These are phyloP conservation scores for Rachycentron canadum DNA, from an alignment of 2,797 vertebrate species.

Conservation along the genomic window DNA sequence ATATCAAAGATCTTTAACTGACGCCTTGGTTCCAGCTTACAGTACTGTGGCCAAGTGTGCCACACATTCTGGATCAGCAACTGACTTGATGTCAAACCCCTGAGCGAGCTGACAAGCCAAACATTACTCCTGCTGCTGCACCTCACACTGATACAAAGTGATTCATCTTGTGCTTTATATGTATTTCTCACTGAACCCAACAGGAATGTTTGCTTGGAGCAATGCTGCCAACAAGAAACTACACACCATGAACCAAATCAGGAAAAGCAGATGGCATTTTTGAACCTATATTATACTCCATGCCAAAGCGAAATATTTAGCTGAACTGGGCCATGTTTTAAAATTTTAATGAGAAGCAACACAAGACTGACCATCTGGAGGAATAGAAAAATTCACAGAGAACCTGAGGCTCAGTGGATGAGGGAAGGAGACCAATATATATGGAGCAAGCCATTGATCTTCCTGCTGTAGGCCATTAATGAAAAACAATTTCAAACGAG, in stretches of 20 bases:
- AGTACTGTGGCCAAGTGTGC: constrained; percentile 32
- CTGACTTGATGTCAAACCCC: constrained; percentile 46
- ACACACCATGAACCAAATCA: constrained; percentile 28
- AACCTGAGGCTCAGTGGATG: constrained; percentile 27
- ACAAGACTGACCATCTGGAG: constrained; percentile 65
- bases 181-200: constrained; percentile 36
- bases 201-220: constrained; percentile 22
- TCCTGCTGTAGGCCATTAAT: constrained; percentile 59
- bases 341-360: constrained; percentile 64
- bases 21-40: constrained; percentile 25
- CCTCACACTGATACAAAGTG: constrained; percentile 32
- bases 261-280: constrained; percentile 61
- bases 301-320: constrained; percentile 53
- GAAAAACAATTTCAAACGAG: constrained; percentile 61
- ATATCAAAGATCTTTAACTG: constrained; percentile 31
- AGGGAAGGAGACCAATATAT: constrained; percentile 28
- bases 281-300: constrained; percentile 33
- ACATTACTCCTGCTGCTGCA: constrained; percentile 33
- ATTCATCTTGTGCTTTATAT: constrained; percentile 48
- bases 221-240: constrained; percentile 29
- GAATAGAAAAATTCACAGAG: constrained; percentile 38
- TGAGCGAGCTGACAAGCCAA: constrained; percentile 46
- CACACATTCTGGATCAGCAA: constrained; percentile 29
- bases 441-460: constrained; percentile 62
- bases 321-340: constrained; percentile 48